Conservation (phyloP, 2,113 vertebrate species). For the Delphinapterus leucas region DNA sequence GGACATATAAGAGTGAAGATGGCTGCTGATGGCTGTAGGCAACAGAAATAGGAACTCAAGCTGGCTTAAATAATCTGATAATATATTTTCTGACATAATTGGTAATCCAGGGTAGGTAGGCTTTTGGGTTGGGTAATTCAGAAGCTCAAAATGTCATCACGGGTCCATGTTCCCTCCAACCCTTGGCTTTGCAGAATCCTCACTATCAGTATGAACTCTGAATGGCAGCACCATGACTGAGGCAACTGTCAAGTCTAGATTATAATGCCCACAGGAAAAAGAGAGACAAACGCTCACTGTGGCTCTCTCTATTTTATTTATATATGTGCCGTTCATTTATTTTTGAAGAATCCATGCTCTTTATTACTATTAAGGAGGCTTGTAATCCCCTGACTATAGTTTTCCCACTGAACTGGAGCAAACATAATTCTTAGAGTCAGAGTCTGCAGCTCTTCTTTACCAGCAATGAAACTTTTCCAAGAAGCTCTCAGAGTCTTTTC, state of each 20-base stretch:
- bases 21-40: not conserved
- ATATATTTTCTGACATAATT: not conserved
- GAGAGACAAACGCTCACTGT: not conserved
- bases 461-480: conserved; percentile 17
- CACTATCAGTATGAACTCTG: not conserved
- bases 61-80: not conserved
- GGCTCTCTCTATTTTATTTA: conserved; percentile 35
- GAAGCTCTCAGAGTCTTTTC: not conserved
- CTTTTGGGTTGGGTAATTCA: not conserved
- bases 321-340: conserved; percentile 30
- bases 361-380: conserved; percentile 72
- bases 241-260: not conserved
- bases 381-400: conserved; percentile 51
- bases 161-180: not conserved
- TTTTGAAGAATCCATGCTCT: conserved; percentile 58
- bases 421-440: conserved; percentile 55
- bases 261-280: not conserved
- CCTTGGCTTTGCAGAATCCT: not conserved
- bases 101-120: not conserved
- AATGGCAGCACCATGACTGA: not conserved
- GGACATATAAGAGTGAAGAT: not conserved
- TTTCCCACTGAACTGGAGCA: conserved; percentile 53
- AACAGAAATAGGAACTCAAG: not conserved
- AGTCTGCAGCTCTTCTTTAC: not conserved
- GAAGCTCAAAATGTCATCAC: not conserved